These are phyloP conservation scores for Oryzias woworae DNA, from an alignment of 2,113 vertebrate genomes.

Conservation along the genomic window DNA sequence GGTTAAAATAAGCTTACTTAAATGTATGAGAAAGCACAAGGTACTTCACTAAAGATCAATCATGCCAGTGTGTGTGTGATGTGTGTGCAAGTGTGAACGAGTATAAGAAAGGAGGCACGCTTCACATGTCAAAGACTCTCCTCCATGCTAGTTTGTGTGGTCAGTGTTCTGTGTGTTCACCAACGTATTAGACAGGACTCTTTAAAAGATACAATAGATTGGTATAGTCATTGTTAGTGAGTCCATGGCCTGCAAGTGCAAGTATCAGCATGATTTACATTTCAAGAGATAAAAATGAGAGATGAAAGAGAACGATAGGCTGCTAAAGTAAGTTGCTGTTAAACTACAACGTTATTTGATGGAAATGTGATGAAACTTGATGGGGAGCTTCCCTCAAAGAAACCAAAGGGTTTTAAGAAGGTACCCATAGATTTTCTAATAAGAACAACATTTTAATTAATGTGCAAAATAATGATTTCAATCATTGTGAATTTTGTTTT, in stretches of 20 bases:
- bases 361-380: neutral
- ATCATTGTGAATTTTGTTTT: neutral
- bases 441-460: neutral
- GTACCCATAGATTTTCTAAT: neutral
- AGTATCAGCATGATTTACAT: conserved; percentile 36
- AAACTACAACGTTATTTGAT: conserved; percentile 37
- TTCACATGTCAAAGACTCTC: conserved; percentile 22
- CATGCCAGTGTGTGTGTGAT: neutral
- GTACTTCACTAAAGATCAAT: no score
- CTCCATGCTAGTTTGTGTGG: neutral
- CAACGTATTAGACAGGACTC: conserved; percentile 31
- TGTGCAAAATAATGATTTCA: neutral
- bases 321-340: conserved; percentile 8
- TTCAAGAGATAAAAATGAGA: conserved; percentile 40
- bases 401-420: conserved; percentile 1
- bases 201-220: conserved; percentile 37
- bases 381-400: conserved; percentile 8
- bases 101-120: conserved; percentile 10
- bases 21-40: no score
- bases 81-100: conserved; percentile 4
- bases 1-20: no score
- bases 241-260: conserved; percentile 1
- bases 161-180: conserved; percentile 46
- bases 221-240: conserved; percentile 4
- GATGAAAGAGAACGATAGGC: conserved; percentile 8